Evolutionary conservation across 2,888 invertebrate species (phyloP).

Genomic region (Lissocephala sabroskyi): DNA sequence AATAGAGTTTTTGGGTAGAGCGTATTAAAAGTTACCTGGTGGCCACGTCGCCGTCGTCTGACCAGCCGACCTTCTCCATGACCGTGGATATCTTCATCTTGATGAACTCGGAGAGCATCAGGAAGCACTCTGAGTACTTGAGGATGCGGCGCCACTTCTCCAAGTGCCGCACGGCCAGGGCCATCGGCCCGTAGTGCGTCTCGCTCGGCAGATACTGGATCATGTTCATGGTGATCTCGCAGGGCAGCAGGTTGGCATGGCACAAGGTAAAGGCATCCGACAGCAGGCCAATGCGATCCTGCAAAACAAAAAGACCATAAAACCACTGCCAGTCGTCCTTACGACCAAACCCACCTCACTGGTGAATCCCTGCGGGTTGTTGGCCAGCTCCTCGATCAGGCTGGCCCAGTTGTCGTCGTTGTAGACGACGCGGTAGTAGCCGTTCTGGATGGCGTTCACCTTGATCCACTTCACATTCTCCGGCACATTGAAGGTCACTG

Average conservation of each 20-base stretch:
- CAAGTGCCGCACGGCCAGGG: slow-evolving; percentile 68
- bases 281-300: slow-evolving; percentile 72
- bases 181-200: slow-evolving; percentile 71
- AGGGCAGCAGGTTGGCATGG: slow-evolving; percentile 71
- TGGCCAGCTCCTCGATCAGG: slow-evolving; percentile 67
- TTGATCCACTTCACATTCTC: slow-evolving; percentile 72
- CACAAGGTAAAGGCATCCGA: slow-evolving; percentile 73
- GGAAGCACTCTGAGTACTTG: slow-evolving; percentile 72
- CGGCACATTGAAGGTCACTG: slow-evolving; percentile 70
- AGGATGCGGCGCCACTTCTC: slow-evolving; percentile 73
- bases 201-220: slow-evolving; percentile 71
- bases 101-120: slow-evolving; percentile 72
- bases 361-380: slow-evolving; percentile 66
- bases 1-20: too few species aligned
- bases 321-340: background rate
- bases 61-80: slow-evolving; percentile 69
- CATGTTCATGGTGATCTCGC: slow-evolving; percentile 72
- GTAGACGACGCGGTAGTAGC: slow-evolving; percentile 72
- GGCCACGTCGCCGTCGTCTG: slow-evolving; percentile 69
- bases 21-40: slow-evolving; percentile 67
- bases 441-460: slow-evolving; percentile 70
- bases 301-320: background rate
- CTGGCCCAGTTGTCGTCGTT: slow-evolving; percentile 71
- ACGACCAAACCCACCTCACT: slow-evolving; percentile 55
- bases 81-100: slow-evolving; percentile 69